phyloP scores from a whole-genome alignment of 2,888 invertebrate genomes.

The Spisula subtruncata region DNA sequence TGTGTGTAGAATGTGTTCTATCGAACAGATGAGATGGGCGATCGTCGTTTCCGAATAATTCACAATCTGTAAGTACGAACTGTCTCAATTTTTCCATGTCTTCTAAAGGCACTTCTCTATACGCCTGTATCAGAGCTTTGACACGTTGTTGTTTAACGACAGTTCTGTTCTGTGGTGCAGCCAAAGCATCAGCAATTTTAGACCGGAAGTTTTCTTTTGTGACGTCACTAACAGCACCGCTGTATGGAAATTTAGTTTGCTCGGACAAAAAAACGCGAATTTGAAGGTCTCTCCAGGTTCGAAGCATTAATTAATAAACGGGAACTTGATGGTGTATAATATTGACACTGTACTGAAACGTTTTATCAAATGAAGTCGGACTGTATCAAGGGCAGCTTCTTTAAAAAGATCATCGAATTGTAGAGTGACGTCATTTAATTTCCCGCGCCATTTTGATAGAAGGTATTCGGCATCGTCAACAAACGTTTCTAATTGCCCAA shows the following conservation, averaged over 20 bases:
- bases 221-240: not conserved
- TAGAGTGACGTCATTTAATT: conserved; percentile 30
- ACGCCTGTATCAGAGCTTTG: conserved; percentile 76
- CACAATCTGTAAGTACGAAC: conserved; percentile 73
- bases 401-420: conserved; percentile 27
- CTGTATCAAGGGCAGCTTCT: conserved; percentile 29
- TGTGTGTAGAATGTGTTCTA: not conserved
- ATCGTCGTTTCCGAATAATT: conserved; percentile 76
- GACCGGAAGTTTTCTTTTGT: conserved; percentile 22
- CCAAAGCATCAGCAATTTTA: conserved; percentile 55
- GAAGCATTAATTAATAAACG: conserved; percentile 16
- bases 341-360: not conserved
- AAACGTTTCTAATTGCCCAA: conserved; percentile 45
- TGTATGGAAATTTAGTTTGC: conserved; percentile 20
- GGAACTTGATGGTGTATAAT: not conserved
- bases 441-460: conserved; percentile 2
- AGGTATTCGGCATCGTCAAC: conserved; percentile 32
- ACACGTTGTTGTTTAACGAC: conserved; percentile 67
- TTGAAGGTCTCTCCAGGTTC: conserved; percentile 47
- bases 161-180: conserved; percentile 44
- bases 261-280: conserved; percentile 21
- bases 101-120: conserved; percentile 63
- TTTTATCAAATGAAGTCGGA: not conserved
- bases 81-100: conserved; percentile 64
- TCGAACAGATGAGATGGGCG: conserved; percentile 59